Evolutionary conservation across 1,140 invertebrate genomes (phyloP).

Genomic region (Saccostrea cuccullata): DNA sequence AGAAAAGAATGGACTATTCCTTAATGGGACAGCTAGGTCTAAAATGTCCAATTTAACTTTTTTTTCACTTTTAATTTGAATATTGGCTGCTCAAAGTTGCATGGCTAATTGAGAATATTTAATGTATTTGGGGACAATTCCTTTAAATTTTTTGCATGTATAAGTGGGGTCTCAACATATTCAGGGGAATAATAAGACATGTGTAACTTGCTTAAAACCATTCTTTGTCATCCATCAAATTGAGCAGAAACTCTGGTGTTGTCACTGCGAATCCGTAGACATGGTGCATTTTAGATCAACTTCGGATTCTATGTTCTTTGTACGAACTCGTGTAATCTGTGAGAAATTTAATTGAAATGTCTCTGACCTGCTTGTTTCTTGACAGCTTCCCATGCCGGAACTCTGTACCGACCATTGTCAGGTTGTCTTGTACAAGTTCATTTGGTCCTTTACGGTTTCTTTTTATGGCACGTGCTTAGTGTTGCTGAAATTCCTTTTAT

Average conservation of each 20-base stretch:
- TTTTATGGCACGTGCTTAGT: slow-evolving; percentile 13
- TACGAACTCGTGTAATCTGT: slow-evolving; percentile 1
- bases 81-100: not conserved
- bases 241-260: not conserved
- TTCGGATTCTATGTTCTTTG: not conserved
- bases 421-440: not conserved
- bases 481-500: slow-evolving; percentile 20
- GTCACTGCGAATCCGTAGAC: slow-evolving; percentile 8
- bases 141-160: slow-evolving; percentile 7
- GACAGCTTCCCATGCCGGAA: slow-evolving; percentile 12
- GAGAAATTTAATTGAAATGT: slow-evolving; percentile 10
- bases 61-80: not conserved
- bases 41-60: too few species aligned
- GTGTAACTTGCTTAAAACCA: slow-evolving; percentile 19
- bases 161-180: not conserved
- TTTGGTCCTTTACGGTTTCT: not conserved
- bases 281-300: not conserved
- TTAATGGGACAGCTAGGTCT: too few species aligned
- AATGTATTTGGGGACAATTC: not conserved
- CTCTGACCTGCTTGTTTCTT: slow-evolving; percentile 15
- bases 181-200: not conserved
- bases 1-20: too few species aligned
- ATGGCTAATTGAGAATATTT: not conserved
- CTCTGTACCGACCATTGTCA: not conserved
- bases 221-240: slow-evolving; percentile 19